phyloP scores from a whole-genome alignment of 2,113 vertebrate species.

The Gymnobelideus leadbeateri region DNA sequence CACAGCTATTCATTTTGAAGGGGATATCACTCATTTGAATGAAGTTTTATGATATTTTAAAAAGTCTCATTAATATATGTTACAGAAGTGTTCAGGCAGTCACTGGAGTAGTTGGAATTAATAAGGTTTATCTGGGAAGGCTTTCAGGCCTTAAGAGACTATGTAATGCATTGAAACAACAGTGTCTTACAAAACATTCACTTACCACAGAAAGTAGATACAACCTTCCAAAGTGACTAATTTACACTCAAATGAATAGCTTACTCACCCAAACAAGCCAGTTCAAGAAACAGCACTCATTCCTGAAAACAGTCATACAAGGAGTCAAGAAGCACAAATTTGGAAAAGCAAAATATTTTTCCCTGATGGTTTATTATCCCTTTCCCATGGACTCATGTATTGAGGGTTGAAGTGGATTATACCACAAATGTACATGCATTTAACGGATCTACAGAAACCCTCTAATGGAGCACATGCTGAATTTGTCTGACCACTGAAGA shows the following conservation, averaged over 20 bases:
- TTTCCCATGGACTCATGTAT: background rate
- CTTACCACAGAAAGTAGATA: slow-evolving; percentile 1
- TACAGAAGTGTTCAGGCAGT: background rate
- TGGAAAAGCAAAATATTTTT: slow-evolving; percentile 2
- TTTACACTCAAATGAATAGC: background rate
- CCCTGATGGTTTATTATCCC: background rate
- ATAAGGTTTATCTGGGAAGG: background rate
- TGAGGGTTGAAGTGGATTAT: background rate
- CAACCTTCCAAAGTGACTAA: background rate
- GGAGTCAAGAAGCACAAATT: background rate
- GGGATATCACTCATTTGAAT: background rate
- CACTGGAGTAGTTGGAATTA: background rate
- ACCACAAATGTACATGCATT: background rate
- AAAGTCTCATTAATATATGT: background rate
- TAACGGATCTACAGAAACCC: background rate
- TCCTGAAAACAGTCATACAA: background rate
- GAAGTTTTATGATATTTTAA: background rate
- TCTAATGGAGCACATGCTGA: background rate
- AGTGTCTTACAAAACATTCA: background rate
- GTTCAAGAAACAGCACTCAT: background rate
- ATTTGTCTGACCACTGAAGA: background rate
- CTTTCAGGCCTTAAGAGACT: background rate
- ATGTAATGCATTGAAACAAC: background rate
- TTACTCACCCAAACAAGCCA: background rate
- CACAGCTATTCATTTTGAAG: background rate